These are phyloP conservation scores for Nebria brevicollis DNA, from an alignment of 2,888 invertebrate species.

Conservation along the genomic window DNA sequence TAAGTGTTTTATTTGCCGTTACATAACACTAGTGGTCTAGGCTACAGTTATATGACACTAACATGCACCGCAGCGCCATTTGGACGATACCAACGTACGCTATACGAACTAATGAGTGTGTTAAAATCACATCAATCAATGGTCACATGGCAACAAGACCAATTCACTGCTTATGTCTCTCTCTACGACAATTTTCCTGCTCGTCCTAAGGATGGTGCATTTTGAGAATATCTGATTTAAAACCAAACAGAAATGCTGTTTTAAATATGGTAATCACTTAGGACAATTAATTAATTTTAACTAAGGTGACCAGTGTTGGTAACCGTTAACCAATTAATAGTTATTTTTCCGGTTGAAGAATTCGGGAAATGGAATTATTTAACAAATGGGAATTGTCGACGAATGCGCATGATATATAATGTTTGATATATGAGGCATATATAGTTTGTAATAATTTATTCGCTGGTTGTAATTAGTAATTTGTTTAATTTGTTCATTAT, in stretches of 20 bases:
- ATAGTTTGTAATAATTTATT: constrained; percentile 2
- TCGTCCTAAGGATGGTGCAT: no score
- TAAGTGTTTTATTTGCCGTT: constrained; percentile 29
- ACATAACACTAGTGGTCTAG: constrained; percentile 47
- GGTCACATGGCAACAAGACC: constrained; percentile 59
- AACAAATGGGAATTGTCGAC: neutral
- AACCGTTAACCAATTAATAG: neutral
- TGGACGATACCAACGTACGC: constrained; percentile 49
- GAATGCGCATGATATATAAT: neutral
- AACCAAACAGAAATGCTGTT: neutral
- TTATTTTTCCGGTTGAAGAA: neutral
- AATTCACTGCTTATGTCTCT: constrained; percentile 37
- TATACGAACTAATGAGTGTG: constrained; percentile 59
- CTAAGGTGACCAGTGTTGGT: neutral
- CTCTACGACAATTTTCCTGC: neutral
- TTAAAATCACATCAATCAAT: constrained; percentile 62
- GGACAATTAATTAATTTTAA: neutral
- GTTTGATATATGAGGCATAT: neutral
- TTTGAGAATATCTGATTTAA: no score
- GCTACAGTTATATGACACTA: constrained; percentile 53
- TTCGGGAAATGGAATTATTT: neutral
- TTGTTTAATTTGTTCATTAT: constrained; percentile 41
- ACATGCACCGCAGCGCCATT: constrained; percentile 55
- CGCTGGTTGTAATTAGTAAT: constrained; percentile 33
- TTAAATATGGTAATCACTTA: neutral